Evolutionary conservation across 2,888 invertebrate species (phyloP), one percentile per base, ranked within the genome.

Genomic region (Protophormia terraenovae): DNA sequence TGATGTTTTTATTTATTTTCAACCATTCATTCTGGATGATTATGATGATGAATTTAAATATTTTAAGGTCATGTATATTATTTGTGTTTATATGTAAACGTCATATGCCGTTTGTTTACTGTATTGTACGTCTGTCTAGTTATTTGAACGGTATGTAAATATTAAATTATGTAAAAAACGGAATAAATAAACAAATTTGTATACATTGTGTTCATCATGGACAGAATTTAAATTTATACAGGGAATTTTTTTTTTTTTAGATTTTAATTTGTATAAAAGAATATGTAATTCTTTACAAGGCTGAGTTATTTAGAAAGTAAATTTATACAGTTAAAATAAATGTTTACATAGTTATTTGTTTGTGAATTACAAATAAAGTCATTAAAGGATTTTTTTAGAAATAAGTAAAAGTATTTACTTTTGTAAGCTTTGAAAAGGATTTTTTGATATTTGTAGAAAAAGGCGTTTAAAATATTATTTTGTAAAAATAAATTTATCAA

Each of bases 1-100:
- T 41, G 45, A 16, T 29, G 19, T 10, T 29, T 45, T 45, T 66
- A 16, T 47, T 47, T 7, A 19, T 8, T 8, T 47, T 45, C 29
- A 29, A 4, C 4, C 4, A 3, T 45, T 66, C 27, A 16, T 4
- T 66, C 27, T 27, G 45, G 27, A 45, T 45, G 27, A 45, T 29
- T 45, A 66, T 27, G 29, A 66, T 10, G 45, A 24, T 19, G n/a
- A 5, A 66, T 45, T 41, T 66, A 66, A 45, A 66, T 66, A 66
- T 66, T 66, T 45, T 45, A 66, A 66, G 66, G 66, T 45, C 16
- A 29, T n/a, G n/a, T n/a, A n/a, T 45, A 29, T 53, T 53, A 27
- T 66, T 45, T 45, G 27, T 66, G 66, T 35, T 27, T 27, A 66
- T 29, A n/a, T n/a, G n/a, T n/a, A 22, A 12, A 41, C n/a, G 14